Conservation (phyloP, 2,113 vertebrate genomes). For the Lanius collurio region DNA sequence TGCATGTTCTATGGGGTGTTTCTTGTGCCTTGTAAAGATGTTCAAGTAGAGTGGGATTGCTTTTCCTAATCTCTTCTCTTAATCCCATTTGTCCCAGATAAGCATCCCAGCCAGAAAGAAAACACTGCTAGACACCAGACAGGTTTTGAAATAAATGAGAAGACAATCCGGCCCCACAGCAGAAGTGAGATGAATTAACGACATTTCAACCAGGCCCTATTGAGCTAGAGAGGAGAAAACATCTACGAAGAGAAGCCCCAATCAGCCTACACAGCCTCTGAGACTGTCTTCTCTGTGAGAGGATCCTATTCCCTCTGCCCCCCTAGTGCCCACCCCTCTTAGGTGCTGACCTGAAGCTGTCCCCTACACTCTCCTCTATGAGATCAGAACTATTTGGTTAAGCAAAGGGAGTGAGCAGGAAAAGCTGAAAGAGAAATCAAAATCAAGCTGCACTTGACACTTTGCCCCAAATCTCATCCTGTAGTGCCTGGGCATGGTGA, state of each 20-base stretch:
- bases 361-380: background rate
- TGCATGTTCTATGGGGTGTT: rapidly evolving
- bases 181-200: background rate
- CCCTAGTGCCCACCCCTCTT: background rate
- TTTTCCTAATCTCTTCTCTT: background rate
- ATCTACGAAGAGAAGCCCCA: background rate
- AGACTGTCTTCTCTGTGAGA: background rate
- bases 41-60: background rate
- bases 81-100: background rate
- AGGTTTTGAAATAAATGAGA: background rate
- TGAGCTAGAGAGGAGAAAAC: background rate
- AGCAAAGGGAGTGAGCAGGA: background rate
- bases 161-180: background rate
- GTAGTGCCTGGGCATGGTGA: background rate
- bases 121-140: background rate
- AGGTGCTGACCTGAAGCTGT: background rate
- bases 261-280: background rate
- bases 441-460: background rate
- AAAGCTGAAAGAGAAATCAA: background rate
- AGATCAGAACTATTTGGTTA: background rate
- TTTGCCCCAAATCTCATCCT: background rate
- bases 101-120: background rate
- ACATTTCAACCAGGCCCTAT: background rate
- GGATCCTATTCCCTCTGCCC: background rate
- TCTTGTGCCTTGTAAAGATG: background rate